phyloP scores from a whole-genome alignment of 1,140 invertebrate species.

The Drosophila seguyi region DNA sequence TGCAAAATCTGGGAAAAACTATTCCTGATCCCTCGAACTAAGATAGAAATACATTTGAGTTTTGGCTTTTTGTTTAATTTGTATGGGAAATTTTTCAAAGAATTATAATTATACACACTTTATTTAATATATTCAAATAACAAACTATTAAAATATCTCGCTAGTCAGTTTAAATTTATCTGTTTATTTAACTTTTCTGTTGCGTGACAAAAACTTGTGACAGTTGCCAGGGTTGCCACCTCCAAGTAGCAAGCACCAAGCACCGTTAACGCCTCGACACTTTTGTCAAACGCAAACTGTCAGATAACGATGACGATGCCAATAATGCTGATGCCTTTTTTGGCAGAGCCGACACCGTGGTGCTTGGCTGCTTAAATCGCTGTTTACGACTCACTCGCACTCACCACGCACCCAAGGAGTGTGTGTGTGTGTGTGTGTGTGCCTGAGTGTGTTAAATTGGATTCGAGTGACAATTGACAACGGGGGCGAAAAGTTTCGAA shows the following conservation, averaged over 20 bases:
- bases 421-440: slow-evolving; percentile 9
- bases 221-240: slow-evolving; percentile 41
- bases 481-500: slow-evolving; percentile 54
- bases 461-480: slow-evolving; percentile 82
- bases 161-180: slow-evolving; percentile 3
- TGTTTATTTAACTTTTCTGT: background rate
- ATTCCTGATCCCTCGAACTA: background rate
- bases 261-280: slow-evolving; percentile 64
- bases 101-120: too few relatives aligned
- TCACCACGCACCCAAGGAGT: slow-evolving; percentile 8
- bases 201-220: slow-evolving; percentile 53
- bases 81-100: background rate
- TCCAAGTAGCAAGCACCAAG: slow-evolving; percentile 11
- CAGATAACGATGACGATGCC: slow-evolving; percentile 78
- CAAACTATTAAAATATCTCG: too few relatives aligned
- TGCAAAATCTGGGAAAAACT: background rate
- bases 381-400: slow-evolving; percentile 48
- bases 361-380: slow-evolving; percentile 55
- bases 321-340: slow-evolving; percentile 64
- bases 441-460: slow-evolving; percentile 69
- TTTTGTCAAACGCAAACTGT: slow-evolving; percentile 64
- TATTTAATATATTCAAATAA: too few relatives aligned
- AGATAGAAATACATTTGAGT: background rate
- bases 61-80: background rate
- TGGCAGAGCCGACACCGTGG: slow-evolving; percentile 10